Evolutionary conservation across 2,797 vertebrate species (phyloP).

Genomic region (Rhinella marina): DNA sequence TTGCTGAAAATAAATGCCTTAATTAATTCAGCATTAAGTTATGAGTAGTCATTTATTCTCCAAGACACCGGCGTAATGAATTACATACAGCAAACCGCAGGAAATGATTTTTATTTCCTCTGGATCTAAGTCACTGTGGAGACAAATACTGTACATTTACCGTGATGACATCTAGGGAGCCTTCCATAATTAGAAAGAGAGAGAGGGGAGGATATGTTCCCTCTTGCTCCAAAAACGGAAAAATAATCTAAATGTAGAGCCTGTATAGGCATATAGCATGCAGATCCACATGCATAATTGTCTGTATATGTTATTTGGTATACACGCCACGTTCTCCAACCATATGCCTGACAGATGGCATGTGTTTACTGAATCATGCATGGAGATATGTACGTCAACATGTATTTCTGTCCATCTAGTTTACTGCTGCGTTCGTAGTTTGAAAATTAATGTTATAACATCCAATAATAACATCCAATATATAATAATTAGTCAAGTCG

Average conservation of each 20-base stretch:
- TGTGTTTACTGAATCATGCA: constrained; percentile 4
- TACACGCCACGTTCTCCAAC: background rate
- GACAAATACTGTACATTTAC: constrained; percentile 20
- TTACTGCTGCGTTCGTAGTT: background rate
- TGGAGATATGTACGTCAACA: constrained; percentile 7
- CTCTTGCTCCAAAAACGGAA: background rate
- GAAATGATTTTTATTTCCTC: constrained; percentile 37
- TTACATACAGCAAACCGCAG: constrained; percentile 24
- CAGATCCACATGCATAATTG: background rate
- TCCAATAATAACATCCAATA: background rate
- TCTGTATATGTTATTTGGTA: background rate
- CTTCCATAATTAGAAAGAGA: background rate
- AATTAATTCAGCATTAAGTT: constrained; percentile 56
- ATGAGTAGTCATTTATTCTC: constrained; percentile 49
- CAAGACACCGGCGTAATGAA: constrained; percentile 40
- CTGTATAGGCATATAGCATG: background rate
- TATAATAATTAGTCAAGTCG: background rate
- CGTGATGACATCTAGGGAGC: constrained; percentile 17
- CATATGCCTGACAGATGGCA: constrained; percentile 16
- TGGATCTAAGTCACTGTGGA: constrained; percentile 25
- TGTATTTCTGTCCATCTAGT: background rate
- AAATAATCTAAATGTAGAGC: background rate
- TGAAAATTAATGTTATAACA: background rate
- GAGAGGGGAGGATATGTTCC: background rate
- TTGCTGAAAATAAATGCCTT: constrained; percentile 51